Conservation (phyloP, 2,888 invertebrate species). For the Didymodactylos carnosus region DNA sequence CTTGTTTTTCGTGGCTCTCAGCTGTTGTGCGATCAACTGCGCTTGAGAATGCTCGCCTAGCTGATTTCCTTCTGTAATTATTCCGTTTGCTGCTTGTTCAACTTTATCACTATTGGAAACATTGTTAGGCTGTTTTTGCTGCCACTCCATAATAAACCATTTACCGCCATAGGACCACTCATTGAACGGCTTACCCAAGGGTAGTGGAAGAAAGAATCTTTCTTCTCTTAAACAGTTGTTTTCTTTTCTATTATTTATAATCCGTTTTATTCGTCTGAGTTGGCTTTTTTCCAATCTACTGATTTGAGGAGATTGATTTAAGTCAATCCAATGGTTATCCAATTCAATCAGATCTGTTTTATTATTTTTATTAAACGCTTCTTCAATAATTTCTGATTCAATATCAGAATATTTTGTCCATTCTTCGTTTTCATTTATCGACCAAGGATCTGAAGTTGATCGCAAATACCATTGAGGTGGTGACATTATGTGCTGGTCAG, state of each 20-base stretch:
- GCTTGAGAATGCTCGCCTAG: neutral
- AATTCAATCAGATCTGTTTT: neutral
- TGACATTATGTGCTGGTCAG: no score
- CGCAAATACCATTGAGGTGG: neutral
- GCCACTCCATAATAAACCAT: neutral
- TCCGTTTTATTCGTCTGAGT: neutral
- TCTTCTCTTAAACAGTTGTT: neutral
- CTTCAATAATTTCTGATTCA: neutral
- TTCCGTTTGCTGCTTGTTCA: neutral
- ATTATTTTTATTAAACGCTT: neutral
- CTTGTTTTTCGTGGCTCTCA: neutral
- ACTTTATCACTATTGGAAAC: neutral
- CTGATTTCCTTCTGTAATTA: neutral
- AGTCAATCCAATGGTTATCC: neutral
- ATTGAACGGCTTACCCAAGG: neutral
- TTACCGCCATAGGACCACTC: neutral
- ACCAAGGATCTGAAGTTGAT: neutral
- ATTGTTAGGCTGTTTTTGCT: neutral
- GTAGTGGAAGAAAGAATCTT: neutral
- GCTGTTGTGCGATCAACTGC: neutral
- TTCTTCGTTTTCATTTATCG: neutral
- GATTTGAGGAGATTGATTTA: neutral
- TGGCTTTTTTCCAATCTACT: neutral
- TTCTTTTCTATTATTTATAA: neutral
- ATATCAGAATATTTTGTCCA: neutral